Conservation (phyloP, 2,113 vertebrate genomes). For the Phoenicopterus ruber region DNA sequence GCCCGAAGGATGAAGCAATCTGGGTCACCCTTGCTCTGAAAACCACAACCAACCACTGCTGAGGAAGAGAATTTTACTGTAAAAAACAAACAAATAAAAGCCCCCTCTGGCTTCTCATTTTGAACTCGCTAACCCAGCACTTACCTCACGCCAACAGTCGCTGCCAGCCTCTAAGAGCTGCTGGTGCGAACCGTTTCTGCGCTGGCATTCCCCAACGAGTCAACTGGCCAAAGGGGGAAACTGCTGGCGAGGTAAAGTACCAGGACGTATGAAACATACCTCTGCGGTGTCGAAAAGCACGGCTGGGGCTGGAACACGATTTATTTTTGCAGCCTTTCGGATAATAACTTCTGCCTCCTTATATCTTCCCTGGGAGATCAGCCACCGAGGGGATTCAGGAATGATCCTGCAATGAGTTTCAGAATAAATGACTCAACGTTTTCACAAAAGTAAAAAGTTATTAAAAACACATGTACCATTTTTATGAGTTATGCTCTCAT, state of each 20-base stretch:
- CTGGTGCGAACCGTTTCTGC: neutral
- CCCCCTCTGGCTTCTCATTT: neutral
- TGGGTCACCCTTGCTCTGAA: neutral
- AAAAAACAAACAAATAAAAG: neutral
- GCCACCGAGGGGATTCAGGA: slow-evolving; percentile 93
- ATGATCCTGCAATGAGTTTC: slow-evolving; percentile 78
- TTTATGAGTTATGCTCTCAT: neutral
- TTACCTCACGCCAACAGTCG: neutral
- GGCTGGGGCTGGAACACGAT: slow-evolving; percentile 68
- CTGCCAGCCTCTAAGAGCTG: neutral
- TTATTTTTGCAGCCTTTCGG: slow-evolving; percentile 83
- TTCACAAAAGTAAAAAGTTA: neutral
- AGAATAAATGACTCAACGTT: neutral
- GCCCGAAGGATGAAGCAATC: neutral
- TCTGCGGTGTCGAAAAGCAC: slow-evolving; percentile 74
- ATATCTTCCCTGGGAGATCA: slow-evolving; percentile 85
- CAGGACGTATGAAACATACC: slow-evolving; percentile 62
- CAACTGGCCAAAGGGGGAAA: neutral
- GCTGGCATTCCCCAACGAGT: neutral
- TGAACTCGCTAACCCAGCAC: neutral
- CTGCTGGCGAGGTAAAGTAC: neutral
- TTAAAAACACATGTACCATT: neutral
- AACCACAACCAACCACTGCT: neutral
- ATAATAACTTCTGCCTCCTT: slow-evolving; percentile 85
- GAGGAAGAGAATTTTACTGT: neutral